These are phyloP conservation scores for Caenorhabditis brenneri DNA, from an alignment of 1,140 invertebrate genomes.

Conservation along the genomic window DNA sequence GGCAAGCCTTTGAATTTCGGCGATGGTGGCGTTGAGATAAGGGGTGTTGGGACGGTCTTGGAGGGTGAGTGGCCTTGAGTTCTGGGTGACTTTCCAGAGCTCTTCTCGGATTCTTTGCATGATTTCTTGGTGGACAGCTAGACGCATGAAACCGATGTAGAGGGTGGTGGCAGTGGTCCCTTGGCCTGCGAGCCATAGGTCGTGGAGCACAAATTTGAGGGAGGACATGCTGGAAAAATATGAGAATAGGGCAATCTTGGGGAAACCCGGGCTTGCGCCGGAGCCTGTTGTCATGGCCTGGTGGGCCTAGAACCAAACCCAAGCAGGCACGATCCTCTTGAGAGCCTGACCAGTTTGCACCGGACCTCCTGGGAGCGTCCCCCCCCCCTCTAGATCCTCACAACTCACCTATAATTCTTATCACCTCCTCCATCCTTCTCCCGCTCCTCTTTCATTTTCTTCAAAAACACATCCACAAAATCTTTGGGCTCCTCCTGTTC, in stretches of 20 bases:
- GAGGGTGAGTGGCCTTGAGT: background rate
- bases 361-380: no score
- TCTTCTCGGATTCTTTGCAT: conserved; percentile 5
- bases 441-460: conserved; percentile 17
- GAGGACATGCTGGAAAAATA: background rate
- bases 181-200: conserved; percentile 39
- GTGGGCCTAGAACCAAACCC: no score
- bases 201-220: background rate
- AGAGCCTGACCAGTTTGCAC: background rate
- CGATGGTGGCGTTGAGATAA: conserved; percentile 37
- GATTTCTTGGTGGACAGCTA: background rate
- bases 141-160: background rate
- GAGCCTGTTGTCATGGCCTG: no score
- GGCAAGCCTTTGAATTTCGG: conserved; percentile 52
- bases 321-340: no score
- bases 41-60: conserved; percentile 32
- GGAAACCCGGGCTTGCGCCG: no score
- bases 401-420: background rate
- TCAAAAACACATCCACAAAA: conserved; percentile 25
- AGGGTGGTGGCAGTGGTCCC: conserved; percentile 39
- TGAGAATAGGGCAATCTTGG: background rate
- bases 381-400: background rate
- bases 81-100: background rate
- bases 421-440: background rate
- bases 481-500: background rate